Evolutionary conservation across 2,797 vertebrate genomes (phyloP).

Genomic region (Rhabdophis nuchalis): DNA sequence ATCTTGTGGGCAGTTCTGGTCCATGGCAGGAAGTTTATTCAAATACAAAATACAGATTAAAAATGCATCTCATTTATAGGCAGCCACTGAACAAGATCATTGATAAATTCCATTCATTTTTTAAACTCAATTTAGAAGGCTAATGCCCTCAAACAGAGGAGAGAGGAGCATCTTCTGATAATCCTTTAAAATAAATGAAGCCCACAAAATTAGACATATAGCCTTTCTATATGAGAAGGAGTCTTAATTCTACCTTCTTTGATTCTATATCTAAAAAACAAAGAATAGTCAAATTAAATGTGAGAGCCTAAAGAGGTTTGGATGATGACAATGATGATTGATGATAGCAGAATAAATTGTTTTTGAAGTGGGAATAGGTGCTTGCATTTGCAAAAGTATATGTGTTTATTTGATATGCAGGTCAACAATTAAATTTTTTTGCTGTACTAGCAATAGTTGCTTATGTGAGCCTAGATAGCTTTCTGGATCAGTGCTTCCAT

Average conservation of each 20-base stretch:
- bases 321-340: background rate
- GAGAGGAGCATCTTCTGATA: background rate
- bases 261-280: background rate
- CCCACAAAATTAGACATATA: background rate
- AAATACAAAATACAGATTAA: background rate
- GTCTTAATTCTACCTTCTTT: background rate
- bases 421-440: background rate
- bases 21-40: background rate
- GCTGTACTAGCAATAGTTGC: background rate
- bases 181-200: background rate
- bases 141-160: background rate
- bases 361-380: background rate
- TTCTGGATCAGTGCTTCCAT: background rate
- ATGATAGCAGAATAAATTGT: background rate
- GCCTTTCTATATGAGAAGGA: background rate
- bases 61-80: background rate
- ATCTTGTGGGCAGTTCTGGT: background rate
- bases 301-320: background rate
- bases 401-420: background rate
- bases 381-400: background rate
- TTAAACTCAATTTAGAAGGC: background rate
- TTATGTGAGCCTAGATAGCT: background rate
- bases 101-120: background rate
- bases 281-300: background rate
- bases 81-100: background rate